Base-by-base conservation (phyloP, 2,888 invertebrate genomes). In the Polydrusus tereticollis region DNA sequence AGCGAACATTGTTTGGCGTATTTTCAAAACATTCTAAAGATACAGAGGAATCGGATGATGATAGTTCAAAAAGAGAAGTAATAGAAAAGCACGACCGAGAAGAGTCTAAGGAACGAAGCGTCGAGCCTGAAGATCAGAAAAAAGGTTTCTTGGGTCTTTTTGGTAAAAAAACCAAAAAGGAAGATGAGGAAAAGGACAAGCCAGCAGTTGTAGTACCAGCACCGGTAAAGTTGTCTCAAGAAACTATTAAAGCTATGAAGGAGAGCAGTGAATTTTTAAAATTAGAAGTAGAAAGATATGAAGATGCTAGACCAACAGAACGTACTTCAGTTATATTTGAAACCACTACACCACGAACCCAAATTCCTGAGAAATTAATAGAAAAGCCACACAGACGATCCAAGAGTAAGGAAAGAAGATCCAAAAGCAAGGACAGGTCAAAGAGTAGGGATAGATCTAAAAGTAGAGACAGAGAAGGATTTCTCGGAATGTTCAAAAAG, bases 61-160 rank as follows among this genome's bases (percentile, higher is more conserved):
- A 81, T 21, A 78, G 76, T 29, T 69, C 65, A 3, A 75, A 76
- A 62, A 79, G 76, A 65, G 82, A 81, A 68, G 82, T 84, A 36
- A 78, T 83, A 18, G 84, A 84, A 72, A 85, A 85, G 75, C 84
- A 84, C 59, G 83, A 84, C 47, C 78, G 78, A 55, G 83, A 84
- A 77, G 75, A 81, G 21, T 82, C 82, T 0, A 82, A 83, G 76
- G 82, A 85, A 75, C 52, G 71, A 74, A 60, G 69, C 33, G 21
- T 57, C 47, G 66, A 74, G 41, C 64, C 59, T 18, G 75, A 76
- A 43, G 77, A 75, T 36, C 73, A 76, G 16, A 76, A 79, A 20
- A 77, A 77, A 58, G 75, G 77, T 20, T 79, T 69, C 78, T 69
- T 76, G 77, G 26, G 78, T 79, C 45, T 81, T 33, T 81, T 82